Evolutionary conservation across 2,113 vertebrate species (phyloP).

Genomic region (Arizona elegans): DNA sequence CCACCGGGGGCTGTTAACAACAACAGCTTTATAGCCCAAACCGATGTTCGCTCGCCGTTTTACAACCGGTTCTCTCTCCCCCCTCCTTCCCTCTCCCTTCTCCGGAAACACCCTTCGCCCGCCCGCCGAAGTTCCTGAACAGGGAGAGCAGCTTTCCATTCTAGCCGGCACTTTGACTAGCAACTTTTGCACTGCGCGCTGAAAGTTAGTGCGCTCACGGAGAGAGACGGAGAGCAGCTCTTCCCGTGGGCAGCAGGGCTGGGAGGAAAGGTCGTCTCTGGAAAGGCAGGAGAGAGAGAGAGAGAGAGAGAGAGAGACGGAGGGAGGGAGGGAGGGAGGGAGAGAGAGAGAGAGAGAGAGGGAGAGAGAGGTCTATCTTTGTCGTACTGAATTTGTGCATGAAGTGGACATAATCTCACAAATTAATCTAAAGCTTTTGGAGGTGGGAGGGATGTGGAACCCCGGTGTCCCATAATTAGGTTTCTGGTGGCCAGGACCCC

Average conservation of each 20-base stretch:
- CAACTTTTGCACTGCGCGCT: background rate
- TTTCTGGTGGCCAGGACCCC: background rate
- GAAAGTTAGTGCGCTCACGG: background rate
- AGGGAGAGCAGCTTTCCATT: background rate
- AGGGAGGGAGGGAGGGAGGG: no score
- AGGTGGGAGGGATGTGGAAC: background rate
- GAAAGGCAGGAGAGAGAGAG: background rate
- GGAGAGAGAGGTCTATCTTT: background rate
- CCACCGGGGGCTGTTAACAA: constrained; percentile 4
- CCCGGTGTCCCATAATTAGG: background rate
- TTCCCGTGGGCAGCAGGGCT: background rate
- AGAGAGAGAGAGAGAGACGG: no score
- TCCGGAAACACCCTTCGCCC: background rate
- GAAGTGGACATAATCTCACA: background rate
- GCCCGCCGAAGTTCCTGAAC: background rate
- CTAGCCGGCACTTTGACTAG: background rate
- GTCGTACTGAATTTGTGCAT: background rate
- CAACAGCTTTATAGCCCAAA: background rate
- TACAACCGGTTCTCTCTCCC: background rate
- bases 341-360: no score
- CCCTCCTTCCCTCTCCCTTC: no score
- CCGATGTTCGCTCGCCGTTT: constrained; percentile 1
- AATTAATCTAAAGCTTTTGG: background rate
- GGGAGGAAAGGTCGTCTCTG: background rate
- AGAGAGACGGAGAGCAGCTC: background rate